These are phyloP conservation scores for Triplophysa yarkandensis DNA, from an alignment of 2,797 vertebrate species.

Conservation along the genomic window DNA sequence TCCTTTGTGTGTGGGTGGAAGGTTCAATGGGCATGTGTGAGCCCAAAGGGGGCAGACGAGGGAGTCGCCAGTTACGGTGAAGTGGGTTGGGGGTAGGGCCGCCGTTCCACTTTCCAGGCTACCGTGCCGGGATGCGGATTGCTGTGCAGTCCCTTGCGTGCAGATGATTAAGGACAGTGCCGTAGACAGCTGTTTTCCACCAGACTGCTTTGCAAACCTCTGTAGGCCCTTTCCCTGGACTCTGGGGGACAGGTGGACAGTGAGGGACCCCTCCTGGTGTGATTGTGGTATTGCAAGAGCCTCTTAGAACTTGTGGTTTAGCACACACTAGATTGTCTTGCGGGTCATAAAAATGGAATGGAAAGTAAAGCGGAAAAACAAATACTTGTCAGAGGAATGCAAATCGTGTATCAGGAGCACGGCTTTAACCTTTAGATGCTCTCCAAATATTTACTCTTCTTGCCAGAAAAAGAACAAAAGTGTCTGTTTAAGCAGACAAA, in stretches of 20 bases:
- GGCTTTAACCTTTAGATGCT: no score
- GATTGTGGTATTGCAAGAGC: conserved; percentile 57
- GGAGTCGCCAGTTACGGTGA: conserved; percentile 57
- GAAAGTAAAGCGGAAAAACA: background rate
- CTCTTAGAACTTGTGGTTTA: background rate
- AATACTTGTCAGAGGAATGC: background rate
- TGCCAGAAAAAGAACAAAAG: background rate
- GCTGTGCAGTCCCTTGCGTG: background rate
- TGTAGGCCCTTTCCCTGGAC: conserved; percentile 34
- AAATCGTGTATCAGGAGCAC: no score
- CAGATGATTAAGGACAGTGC: conserved; percentile 40
- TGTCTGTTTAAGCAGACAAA: background rate
- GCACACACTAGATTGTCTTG: background rate
- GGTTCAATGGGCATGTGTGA: conserved; percentile 78
- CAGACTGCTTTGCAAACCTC: conserved; percentile 22
- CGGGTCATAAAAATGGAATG: background rate
- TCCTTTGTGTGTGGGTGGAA: conserved; percentile 80
- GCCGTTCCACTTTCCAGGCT: conserved; percentile 3
- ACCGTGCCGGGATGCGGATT: conserved; percentile 4
- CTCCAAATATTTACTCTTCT: background rate
- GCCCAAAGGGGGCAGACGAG: conserved; percentile 67
- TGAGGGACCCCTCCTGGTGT: conserved; percentile 78
- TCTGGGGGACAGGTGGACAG: conserved; percentile 61
- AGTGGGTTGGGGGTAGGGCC: conserved; percentile 5
- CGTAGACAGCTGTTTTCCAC: conserved; percentile 45